These are phyloP conservation scores for Magallana gigas DNA, from an alignment of 1,140 invertebrate genomes.

Conservation along the genomic window DNA sequence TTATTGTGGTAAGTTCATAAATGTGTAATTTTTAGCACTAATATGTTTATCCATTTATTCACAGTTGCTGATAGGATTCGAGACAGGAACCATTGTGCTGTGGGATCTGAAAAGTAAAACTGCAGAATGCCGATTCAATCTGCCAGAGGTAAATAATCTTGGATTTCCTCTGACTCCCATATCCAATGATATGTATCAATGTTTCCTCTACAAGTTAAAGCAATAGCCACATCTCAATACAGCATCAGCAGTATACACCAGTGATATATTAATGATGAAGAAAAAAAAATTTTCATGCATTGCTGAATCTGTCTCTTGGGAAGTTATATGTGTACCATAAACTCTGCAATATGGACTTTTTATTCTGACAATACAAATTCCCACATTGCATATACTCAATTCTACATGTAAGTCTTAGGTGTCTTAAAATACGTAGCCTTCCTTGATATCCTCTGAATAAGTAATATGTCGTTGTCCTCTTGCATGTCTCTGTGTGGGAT, in stretches of 20 bases:
- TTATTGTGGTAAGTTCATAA: too few species aligned
- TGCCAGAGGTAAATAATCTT: constrained; percentile 76
- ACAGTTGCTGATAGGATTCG: constrained; percentile 97
- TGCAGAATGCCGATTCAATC: constrained; percentile 76
- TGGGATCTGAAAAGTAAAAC: constrained; percentile 95
- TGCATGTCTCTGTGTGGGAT: background rate
- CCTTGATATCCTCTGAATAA: background rate
- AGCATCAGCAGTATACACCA: too few species aligned
- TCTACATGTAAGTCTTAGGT: background rate
- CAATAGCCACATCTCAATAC: too few species aligned
- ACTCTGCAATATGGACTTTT: background rate
- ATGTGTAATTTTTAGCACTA: background rate
- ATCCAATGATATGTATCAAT: too few species aligned
- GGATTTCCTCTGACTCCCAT: too few species aligned
- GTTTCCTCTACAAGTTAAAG: too few species aligned
- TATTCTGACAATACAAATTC: background rate
- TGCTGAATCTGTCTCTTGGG: background rate
- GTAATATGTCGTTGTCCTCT: background rate
- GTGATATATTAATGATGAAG: background rate
- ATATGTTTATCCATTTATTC: constrained; percentile 56
- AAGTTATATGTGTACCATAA: background rate
- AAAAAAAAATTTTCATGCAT: background rate
- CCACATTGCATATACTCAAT: background rate
- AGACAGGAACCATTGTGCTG: constrained; percentile 94
- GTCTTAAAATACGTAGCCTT: too few species aligned